A percentile compares a stretch with the other conserved stretches of the same genome.
Evolutionary conservation across 1,140 invertebrate genomes (phyloP).

Genomic region (Heliconius melpomene): DNA sequence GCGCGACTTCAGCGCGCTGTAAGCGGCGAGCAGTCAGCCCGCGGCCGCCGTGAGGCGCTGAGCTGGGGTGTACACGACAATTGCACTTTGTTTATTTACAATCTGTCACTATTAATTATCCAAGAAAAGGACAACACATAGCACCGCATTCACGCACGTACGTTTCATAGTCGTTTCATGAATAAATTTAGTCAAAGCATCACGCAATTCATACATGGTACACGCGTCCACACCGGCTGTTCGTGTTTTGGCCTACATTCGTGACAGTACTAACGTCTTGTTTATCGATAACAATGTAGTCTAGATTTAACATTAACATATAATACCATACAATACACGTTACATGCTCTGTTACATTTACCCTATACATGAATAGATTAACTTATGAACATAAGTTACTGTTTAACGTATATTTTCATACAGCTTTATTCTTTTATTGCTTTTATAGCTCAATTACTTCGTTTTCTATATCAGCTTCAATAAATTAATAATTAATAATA

Average conservation of each 20-base stretch:
- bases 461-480: background rate
- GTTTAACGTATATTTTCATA: background rate
- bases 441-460: background rate
- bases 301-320: slow-evolving; percentile 23
- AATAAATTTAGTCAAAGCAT: slow-evolving; percentile 36
- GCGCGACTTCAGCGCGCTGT: slow-evolving; percentile 36
- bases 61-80: slow-evolving; percentile 43
- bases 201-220: slow-evolving; percentile 28
- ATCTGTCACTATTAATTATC: slow-evolving; percentile 56
- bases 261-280: slow-evolving; percentile 44
- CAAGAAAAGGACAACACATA: slow-evolving; percentile 58
- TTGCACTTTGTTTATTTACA: slow-evolving; percentile 67
- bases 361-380: background rate
- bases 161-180: slow-evolving; percentile 43
- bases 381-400: background rate
- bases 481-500: background rate
- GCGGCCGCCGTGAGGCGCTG: slow-evolving; percentile 58
- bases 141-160: slow-evolving; percentile 66
- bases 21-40: slow-evolving; percentile 54
- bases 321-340: slow-evolving; percentile 6
- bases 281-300: slow-evolving; percentile 27
- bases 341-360: slow-evolving; percentile 1
- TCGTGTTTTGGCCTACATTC: slow-evolving; percentile 54
- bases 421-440: background rate
- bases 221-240: slow-evolving; percentile 42